Conservation (phyloP, 2,888 invertebrate species). For the Paralinhomoeus sp. region DNA sequence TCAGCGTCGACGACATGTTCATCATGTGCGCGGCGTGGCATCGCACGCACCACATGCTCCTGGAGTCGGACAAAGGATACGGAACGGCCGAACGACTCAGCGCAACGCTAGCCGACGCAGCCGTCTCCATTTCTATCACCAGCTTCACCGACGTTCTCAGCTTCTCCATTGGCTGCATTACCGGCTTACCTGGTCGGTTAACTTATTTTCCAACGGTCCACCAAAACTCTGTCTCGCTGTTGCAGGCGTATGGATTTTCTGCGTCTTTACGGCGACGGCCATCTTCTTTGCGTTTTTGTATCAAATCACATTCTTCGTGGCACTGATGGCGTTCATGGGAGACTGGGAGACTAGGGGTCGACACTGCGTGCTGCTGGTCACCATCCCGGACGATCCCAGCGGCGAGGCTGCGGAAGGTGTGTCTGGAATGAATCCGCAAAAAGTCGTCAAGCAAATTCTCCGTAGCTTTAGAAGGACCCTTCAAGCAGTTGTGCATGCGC, state of each 20-base stretch:
- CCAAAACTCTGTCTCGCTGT: background rate
- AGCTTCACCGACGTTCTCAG: slow-evolving; percentile 73
- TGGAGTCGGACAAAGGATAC: too few relatives aligned
- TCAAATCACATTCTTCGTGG: slow-evolving; percentile 75
- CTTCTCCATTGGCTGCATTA: slow-evolving; percentile 68
- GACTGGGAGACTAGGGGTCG: slow-evolving; percentile 43
- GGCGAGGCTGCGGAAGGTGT: too few relatives aligned
- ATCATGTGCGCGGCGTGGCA: slow-evolving; percentile 91
- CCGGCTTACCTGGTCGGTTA: slow-evolving; percentile 75
- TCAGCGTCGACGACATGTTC: too few relatives aligned
- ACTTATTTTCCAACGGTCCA: slow-evolving; percentile 50
- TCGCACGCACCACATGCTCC: slow-evolving; percentile 47
- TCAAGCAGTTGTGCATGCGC: too few relatives aligned
- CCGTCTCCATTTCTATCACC: slow-evolving; percentile 84
- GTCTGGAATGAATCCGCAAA: too few relatives aligned
- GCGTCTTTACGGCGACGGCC: background rate
- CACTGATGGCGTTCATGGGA: slow-evolving; percentile 67
- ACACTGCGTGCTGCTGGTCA: background rate
- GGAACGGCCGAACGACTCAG: too few relatives aligned
- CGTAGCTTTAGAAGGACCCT: too few relatives aligned
- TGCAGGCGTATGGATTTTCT: background rate
- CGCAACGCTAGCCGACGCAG: slow-evolving; percentile 43
- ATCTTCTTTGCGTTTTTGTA: slow-evolving; percentile 33
- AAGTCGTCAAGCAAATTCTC: too few relatives aligned
- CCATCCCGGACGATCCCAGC: too few relatives aligned